Conservation (phyloP, 2,113 vertebrate species). For the Accipiter virgatus region DNA sequence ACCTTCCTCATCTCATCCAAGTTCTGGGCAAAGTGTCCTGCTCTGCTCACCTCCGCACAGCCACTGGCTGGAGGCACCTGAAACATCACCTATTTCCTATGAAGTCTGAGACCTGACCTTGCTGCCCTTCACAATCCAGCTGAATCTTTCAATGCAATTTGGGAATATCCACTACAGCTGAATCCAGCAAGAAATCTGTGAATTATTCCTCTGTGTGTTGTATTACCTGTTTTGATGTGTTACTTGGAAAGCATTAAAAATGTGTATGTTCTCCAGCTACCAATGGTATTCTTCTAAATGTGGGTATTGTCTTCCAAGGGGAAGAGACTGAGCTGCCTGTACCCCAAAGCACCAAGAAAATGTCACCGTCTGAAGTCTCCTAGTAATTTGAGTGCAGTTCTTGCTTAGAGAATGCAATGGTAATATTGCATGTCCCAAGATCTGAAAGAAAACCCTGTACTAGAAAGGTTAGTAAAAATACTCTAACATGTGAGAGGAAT, state of each 20-base stretch:
- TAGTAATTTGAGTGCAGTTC: background rate
- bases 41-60: background rate
- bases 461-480: background rate
- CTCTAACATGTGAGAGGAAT: background rate
- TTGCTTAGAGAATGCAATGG: background rate
- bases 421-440: background rate
- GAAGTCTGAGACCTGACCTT: background rate
- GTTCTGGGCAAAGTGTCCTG: accelerated
- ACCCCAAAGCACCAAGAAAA: background rate
- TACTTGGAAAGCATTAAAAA: background rate
- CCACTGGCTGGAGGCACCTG: background rate
- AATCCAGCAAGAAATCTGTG: background rate
- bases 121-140: background rate
- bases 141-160: background rate
- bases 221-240: background rate
- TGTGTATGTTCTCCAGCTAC: background rate
- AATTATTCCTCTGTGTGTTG: background rate
- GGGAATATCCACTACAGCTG: background rate
- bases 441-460: background rate
- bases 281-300: background rate
- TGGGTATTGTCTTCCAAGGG: background rate
- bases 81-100: background rate
- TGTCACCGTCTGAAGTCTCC: background rate
- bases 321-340: background rate
- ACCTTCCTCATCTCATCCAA: background rate